Evolutionary conservation across 2,797 vertebrate genomes (phyloP), one percentile per base, ranked within the genome.

Genomic region (Allobates femoralis): DNA sequence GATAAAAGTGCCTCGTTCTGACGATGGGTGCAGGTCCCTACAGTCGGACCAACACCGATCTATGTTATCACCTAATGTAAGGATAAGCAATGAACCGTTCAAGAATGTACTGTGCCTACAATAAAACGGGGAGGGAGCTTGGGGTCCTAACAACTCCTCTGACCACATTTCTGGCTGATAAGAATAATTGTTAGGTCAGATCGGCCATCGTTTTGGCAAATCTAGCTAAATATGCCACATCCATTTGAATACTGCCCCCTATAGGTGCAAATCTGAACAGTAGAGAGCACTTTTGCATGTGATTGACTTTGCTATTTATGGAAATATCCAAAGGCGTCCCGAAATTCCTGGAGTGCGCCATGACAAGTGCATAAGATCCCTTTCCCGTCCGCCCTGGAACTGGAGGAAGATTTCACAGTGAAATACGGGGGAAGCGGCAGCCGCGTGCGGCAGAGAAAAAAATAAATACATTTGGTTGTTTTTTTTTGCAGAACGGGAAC

Each of bases 401-500:
- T 14, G 73, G 53, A 23, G 55, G 30, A 64, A 71, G 67, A 74
- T 51, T 74, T 62, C 69, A 37, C 55, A 19, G 77, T 86, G 85
- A 86, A 81, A 74, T 86, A 81, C 34, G 26, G 1, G 18, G 26
- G 56, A 7, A 19, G 41, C 66, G 3, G 3, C 76, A 41, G 55
- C 84, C 37, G 58, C 19, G 34, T 28, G 46, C 3, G 30, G 77
- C 6, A 19, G 5, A 51, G 34, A 23, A n/a, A 50, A 69, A 85
- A 79, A 56, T n/a, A 79, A 71, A 67, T 82, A 76, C 79, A 37
- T 86, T 85, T 83, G 21, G 58, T 76, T 84, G 41, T 79, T 79
- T 79, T 84, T 56, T 79, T 79, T 79, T 66, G 53, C 1, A 53
- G 30, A 28, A 26, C 23, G 73, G 30, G 51, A 79, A 41, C 74